These are phyloP conservation scores for Amphipoea lucens DNA, from an alignment of 2,888 invertebrate species.

Conservation along the genomic window DNA sequence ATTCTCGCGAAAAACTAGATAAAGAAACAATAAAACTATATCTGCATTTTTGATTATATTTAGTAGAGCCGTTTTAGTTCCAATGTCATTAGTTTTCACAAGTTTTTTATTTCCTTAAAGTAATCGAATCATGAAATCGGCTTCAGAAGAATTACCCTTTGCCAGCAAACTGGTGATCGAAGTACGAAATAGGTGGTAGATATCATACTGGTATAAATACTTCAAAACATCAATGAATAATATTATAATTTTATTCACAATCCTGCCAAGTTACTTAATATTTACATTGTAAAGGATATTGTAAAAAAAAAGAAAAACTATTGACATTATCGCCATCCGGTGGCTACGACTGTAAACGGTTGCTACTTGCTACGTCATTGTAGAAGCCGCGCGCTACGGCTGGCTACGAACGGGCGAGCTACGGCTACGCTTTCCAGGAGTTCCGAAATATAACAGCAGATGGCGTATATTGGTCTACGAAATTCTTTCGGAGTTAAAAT, in stretches of 20 bases:
- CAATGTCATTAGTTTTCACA: not conserved
- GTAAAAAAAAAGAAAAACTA: not conserved
- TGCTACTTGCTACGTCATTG: constrained; percentile 9
- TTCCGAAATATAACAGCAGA: constrained; percentile 28
- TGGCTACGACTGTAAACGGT: constrained; percentile 3
- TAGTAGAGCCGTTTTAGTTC: not conserved
- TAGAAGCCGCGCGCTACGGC: not conserved
- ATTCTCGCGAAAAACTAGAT: not conserved
- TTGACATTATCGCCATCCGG: constrained; percentile 22
- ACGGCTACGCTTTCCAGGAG: not conserved
- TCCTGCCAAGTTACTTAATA: not conserved
- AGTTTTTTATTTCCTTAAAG: not conserved
- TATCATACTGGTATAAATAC: not conserved
- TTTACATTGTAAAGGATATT: not conserved
- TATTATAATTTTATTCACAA: not conserved
- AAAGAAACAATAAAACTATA: not conserved
- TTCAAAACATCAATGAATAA: not conserved
- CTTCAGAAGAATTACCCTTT: not conserved
- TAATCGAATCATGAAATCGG: not conserved
- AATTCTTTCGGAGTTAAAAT: not conserved
- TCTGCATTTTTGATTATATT: not conserved
- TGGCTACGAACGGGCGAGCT: not conserved
- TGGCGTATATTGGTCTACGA: constrained; percentile 19
- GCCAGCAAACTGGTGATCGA: not conserved
- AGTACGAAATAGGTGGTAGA: not conserved